phyloP scores from a whole-genome alignment of 2,888 invertebrate species.

The Watsonalla binaria region DNA sequence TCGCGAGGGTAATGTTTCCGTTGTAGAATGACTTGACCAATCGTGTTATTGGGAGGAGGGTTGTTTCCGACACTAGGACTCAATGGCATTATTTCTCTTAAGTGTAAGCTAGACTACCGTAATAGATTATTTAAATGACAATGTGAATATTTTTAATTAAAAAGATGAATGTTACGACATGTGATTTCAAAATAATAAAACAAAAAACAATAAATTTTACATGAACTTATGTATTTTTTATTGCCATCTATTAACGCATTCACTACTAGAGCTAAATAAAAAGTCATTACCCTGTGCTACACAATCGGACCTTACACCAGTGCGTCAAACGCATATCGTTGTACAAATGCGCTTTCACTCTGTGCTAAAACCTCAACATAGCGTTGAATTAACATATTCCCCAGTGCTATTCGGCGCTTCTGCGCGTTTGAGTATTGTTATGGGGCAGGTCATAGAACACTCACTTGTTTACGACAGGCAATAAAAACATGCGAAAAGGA shows the following conservation, averaged over 20 bases:
- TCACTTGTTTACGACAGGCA: too few relatives aligned
- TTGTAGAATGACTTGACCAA: constrained; percentile 74
- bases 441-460: too few relatives aligned
- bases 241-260: neutral
- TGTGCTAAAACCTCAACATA: too few relatives aligned
- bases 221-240: constrained; percentile 38
- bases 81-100: constrained; percentile 77
- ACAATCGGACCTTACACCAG: too few relatives aligned
- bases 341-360: too few relatives aligned
- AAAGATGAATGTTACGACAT: constrained; percentile 81
- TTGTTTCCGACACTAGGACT: constrained; percentile 62
- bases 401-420: too few relatives aligned
- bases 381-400: too few relatives aligned
- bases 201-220: constrained; percentile 79
- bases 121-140: constrained; percentile 81
- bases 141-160: constrained; percentile 83
- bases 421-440: too few relatives aligned
- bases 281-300: too few relatives aligned
- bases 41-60: constrained; percentile 59
- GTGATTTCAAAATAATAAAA: constrained; percentile 81
- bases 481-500: too few relatives aligned
- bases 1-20: constrained; percentile 60
- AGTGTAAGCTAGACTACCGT: constrained; percentile 78
- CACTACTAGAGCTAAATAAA: too few relatives aligned
- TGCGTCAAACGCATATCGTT: too few relatives aligned